These are phyloP conservation scores for Geotrypetes seraphini DNA, from an alignment of 2,797 vertebrate species.

Conservation along the genomic window DNA sequence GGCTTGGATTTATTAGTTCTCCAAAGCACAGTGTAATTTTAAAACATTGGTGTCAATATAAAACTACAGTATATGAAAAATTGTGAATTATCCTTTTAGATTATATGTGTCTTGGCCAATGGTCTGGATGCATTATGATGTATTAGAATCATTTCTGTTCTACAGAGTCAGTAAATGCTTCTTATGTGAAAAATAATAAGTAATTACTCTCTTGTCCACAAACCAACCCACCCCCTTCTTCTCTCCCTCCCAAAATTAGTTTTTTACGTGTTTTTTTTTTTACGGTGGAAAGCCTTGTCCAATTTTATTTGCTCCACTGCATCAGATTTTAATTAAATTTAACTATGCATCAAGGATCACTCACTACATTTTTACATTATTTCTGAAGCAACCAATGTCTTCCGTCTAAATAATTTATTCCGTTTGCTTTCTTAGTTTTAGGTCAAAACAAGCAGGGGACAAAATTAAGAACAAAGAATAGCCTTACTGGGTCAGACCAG, in stretches of 20 bases:
- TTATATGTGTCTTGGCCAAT: conserved; percentile 20
- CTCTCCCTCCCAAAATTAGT: conserved; percentile 1
- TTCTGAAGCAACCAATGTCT: conserved; percentile 16
- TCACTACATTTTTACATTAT: neutral
- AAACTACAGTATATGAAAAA: conserved; percentile 14
- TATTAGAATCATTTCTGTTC: conserved; percentile 23
- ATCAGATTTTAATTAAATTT: conserved; percentile 27
- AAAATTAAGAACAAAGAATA: too few species aligned
- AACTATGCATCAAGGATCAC: too few species aligned
- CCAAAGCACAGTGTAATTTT: conserved; percentile 21
- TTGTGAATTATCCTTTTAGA: conserved; percentile 19
- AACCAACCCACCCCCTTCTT: conserved; percentile 1
- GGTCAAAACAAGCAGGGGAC: too few species aligned
- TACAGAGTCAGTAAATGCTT: conserved; percentile 13
- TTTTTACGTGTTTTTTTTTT: too few species aligned
- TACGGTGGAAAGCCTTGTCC: conserved; percentile 10
- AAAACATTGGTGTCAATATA: conserved; percentile 24
- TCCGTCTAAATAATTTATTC: too few species aligned
- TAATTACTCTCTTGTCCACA: too few species aligned
- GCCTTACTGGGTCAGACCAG: too few species aligned
- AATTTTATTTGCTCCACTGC: conserved; percentile 8
- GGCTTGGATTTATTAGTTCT: conserved; percentile 36
- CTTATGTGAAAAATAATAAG: neutral
- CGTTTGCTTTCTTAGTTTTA: too few species aligned
- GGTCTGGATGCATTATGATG: conserved; percentile 5